These are phyloP conservation scores for Microhierax caerulescens DNA, from an alignment of 2,797 vertebrate species.

Conservation along the genomic window DNA sequence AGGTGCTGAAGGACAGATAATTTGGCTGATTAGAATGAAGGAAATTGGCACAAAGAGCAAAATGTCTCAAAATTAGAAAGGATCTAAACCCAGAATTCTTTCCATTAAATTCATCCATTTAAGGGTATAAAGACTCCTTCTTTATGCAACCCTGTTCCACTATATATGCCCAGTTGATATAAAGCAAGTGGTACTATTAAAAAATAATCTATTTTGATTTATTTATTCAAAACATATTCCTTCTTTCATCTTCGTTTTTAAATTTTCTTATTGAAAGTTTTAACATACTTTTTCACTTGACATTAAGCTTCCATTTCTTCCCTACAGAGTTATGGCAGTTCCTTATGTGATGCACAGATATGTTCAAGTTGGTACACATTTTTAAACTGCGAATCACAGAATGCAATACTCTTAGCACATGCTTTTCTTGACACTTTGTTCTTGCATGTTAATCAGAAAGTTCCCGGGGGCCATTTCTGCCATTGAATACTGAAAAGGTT, in stretches of 20 bases:
- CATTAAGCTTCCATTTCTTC: background rate
- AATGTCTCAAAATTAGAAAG: background rate
- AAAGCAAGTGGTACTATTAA: background rate
- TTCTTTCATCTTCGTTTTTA: background rate
- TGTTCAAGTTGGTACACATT: background rate
- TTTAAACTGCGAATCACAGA: slow-evolving; percentile 7
- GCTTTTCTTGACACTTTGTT: slow-evolving; percentile 14
- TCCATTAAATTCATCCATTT: background rate
- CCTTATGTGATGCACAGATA: background rate
- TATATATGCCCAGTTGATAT: background rate
- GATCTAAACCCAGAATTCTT: background rate
- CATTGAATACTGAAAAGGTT: background rate
- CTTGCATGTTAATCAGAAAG: slow-evolving; percentile 27
- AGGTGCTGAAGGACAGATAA: background rate
- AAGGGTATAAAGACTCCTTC: background rate
- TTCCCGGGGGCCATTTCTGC: background rate
- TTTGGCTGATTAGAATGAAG: background rate
- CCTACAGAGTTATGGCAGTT: background rate
- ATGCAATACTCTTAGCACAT: background rate
- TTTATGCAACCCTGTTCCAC: background rate
- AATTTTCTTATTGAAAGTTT: background rate
- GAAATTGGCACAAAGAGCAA: background rate
- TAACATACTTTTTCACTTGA: background rate
- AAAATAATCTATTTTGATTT: background rate
- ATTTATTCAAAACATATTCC: background rate